Percentiles rank a stretch among this genome's conserved stretches.
Conservation (phyloP, 2,888 invertebrate species). For the Euclidia mi region DNA sequence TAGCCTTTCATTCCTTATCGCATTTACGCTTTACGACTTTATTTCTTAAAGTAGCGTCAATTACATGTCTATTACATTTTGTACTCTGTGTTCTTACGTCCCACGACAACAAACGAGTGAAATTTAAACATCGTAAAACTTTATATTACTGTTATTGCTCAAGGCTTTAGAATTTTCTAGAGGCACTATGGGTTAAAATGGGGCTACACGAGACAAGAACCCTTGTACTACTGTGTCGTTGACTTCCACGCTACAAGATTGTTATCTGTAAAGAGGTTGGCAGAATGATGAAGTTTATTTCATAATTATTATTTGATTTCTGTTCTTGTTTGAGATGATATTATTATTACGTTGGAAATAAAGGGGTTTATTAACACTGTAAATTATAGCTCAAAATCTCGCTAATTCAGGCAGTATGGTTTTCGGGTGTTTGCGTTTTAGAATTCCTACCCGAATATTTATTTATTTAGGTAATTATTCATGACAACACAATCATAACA, state of each 20-base stretch:
- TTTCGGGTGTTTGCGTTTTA: too few relatives aligned
- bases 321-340: background rate
- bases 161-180: slow-evolving; percentile 19
- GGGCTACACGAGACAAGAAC: slow-evolving; percentile 9
- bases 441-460: too few relatives aligned
- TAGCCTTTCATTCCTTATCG: too few relatives aligned
- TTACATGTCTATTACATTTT: too few relatives aligned
- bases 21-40: too few relatives aligned
- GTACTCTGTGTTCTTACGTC: slow-evolving; percentile 3
- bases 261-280: slow-evolving; percentile 6
- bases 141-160: slow-evolving; percentile 50
- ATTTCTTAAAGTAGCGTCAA: too few relatives aligned
- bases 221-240: background rate
- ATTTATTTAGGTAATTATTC: too few relatives aligned
- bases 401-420: too few relatives aligned
- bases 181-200: slow-evolving; percentile 3
- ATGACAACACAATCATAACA: too few relatives aligned
- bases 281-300: background rate
- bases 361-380: too few relatives aligned
- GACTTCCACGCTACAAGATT: slow-evolving; percentile 1
- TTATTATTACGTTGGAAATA: background rate
- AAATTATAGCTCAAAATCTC: too few relatives aligned
- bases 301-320: background rate
- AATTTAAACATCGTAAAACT: slow-evolving; percentile 54
- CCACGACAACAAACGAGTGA: slow-evolving; percentile 34